phyloP scores from a whole-genome alignment of 2,113 vertebrate genomes.

The Bos javanicus region DNA sequence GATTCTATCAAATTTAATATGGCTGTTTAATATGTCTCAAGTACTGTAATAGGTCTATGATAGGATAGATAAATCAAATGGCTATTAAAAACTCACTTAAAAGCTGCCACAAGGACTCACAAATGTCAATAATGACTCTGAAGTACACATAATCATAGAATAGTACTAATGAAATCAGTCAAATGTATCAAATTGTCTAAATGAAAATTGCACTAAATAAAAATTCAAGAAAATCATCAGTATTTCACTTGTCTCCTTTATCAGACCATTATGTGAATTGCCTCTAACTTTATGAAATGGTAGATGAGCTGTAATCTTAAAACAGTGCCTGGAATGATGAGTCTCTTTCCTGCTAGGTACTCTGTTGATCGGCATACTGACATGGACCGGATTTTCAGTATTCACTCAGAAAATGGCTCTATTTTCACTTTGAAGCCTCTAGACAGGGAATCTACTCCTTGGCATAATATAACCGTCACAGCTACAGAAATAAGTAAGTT shows the following conservation, averaged over 20 bases:
- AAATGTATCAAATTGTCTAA: not conserved
- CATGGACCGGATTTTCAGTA: conserved; percentile 92
- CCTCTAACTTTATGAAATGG: not conserved
- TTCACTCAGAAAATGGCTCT: conserved; percentile 93
- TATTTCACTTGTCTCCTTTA: not conserved
- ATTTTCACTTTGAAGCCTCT: conserved; percentile 92
- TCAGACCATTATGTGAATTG: not conserved
- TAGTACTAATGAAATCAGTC: not conserved
- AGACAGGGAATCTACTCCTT: conserved; percentile 93
- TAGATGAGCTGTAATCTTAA: not conserved
- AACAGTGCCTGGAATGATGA: not conserved
- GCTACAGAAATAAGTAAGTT: conserved; percentile 95
- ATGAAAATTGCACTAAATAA: not conserved
- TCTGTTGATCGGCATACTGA: conserved; percentile 95
- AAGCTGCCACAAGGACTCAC: not conserved
- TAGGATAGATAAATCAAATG: not conserved
- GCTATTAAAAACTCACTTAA: not conserved
- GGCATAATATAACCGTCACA: conserved; percentile 96
- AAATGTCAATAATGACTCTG: not conserved
- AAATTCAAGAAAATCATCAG: not conserved
- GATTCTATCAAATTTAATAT: not conserved
- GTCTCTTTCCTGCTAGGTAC: conserved; percentile 85
- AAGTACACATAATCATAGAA: not conserved
- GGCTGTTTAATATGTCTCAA: not conserved
- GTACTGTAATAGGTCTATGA: not conserved